Percentiles rank a stretch among this genome's conserved stretches.
These are phyloP conservation scores for Gobio occitaniae DNA, from an alignment of 2,797 vertebrate genomes.

Conservation along the genomic window DNA sequence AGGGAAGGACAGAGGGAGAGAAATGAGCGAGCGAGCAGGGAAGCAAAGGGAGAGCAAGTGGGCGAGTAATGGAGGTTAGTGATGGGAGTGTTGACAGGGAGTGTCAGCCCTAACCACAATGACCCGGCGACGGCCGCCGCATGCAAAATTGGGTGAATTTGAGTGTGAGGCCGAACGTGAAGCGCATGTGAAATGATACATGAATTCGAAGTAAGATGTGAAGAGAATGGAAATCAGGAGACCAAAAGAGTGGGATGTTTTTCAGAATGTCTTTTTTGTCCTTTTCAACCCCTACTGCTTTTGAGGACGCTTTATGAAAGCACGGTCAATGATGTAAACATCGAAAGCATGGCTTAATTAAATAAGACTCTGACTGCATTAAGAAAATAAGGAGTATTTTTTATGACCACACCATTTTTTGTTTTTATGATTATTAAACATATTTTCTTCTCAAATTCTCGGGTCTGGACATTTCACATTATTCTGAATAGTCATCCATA, in stretches of 20 bases:
- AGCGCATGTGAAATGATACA: conserved; percentile 62
- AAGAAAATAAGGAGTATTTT: not conserved
- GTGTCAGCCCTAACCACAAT: conserved; percentile 80
- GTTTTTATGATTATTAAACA: not conserved
- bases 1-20: conserved; percentile 37
- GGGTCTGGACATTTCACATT: not conserved
- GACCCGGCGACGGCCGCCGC: conserved; percentile 72
- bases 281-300: not conserved
- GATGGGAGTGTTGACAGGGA: conserved; percentile 80
- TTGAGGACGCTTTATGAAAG: conserved; percentile 3
- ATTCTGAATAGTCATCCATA: not conserved
- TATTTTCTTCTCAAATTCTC: not conserved
- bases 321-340: not conserved
- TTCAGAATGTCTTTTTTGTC: conserved; percentile 42
- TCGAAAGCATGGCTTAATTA: conserved; percentile 16
- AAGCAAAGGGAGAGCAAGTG: conserved; percentile 70
- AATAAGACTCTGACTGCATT: conserved; percentile 16
- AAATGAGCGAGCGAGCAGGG: conserved; percentile 57
- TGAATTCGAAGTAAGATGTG: conserved; percentile 50
- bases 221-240: conserved; percentile 59
- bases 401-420: not conserved
- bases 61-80: conserved; percentile 81
- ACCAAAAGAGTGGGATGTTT: conserved; percentile 58
- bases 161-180: conserved; percentile 76
- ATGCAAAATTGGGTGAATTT: conserved; percentile 76